Base-by-base conservation (phyloP, 2,797 vertebrate genomes). In the Benthosema pterotum region DNA sequence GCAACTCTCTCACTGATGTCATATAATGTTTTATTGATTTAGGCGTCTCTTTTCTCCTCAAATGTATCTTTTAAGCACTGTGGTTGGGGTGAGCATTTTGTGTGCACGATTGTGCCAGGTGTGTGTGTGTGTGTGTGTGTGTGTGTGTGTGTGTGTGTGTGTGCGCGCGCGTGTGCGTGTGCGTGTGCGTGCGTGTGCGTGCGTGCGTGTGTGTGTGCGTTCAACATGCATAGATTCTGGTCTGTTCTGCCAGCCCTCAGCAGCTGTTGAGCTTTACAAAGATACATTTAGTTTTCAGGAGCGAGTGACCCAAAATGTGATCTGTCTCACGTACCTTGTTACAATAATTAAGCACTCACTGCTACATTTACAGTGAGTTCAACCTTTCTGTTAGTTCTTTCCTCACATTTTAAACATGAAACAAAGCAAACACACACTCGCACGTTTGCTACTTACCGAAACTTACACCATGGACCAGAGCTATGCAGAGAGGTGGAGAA, bases 281-380 rank as follows among this genome's bases (percentile, higher is more conserved):
- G 85, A 87, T 83, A 78, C 79, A 89, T 82, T 83, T 77, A 80
- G 79, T 89, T 85, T 64, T 83, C 69, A 66, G 54, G 58, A 71
- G 70, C 62, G 65, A 78, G 17, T 57, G 78, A 84, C 78, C 75
- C 77, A 78, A 67, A 72, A 79, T 74, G 50, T 83, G 83, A 86
- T 75, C 82, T 47, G 32, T 38, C 32, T n/a, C n/a, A n/a, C 8
- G 6, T 7, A 6, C 32, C 8, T 2, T 57, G 52, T 2, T 57
- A 50, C 42, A 52, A 15, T 50, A 38, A 38, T 38, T 38, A 38
- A 38, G 4, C 7, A 38, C 6, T 1, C 32, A 38, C 6, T 7
- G 32, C 32, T 38, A 38, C 32, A 8, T 38, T 8, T 38, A 32
- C 59, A 69, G 9, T 8, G 9, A 38, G 32, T 8, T 38, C 6